Percentiles rank a stretch among this genome's conserved stretches.
These are phyloP conservation scores for Amphiprion clarkii DNA, from an alignment of 2,797 vertebrate species.

Conservation along the genomic window DNA sequence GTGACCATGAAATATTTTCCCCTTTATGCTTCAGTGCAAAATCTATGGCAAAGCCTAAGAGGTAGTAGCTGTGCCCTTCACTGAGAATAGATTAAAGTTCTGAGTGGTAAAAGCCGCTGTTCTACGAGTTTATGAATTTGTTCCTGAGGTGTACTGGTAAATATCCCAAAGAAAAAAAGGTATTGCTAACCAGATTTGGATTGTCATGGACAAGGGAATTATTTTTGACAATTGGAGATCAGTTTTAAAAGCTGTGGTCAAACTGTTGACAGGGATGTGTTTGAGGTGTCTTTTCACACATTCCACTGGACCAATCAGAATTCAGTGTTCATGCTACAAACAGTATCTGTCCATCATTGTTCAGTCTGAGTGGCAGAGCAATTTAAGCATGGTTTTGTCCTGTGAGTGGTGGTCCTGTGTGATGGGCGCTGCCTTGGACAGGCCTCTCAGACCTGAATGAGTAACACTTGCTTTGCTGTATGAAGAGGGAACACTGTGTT, in stretches of 20 bases:
- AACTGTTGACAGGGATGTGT: not conserved
- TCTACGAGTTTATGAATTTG: no score
- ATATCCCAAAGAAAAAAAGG: no score
- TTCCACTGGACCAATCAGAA: not conserved
- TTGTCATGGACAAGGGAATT: no score
- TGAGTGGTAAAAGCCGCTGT: no score
- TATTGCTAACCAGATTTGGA: no score
- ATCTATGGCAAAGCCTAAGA: no score
- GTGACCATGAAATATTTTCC: no score
- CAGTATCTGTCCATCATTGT: conserved; percentile 26
- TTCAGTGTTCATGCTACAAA: not conserved
- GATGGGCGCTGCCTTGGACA: not conserved
- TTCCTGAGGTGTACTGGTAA: no score
- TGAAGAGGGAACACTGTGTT: conserved; percentile 34
- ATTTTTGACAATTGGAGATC: no score
- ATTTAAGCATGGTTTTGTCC: not conserved
- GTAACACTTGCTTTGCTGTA: not conserved
- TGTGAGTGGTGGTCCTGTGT: not conserved
- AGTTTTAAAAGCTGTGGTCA: conserved; percentile 6
- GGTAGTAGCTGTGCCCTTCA: no score
- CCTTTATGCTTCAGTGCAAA: no score
- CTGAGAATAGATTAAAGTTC: no score
- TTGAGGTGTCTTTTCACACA: not conserved
- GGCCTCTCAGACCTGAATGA: conserved; percentile 15
- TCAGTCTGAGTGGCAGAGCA: conserved; percentile 9